Evolutionary conservation across 2,888 invertebrate species (phyloP), one percentile per base, ranked within the genome.

Genomic region (Baccha elongata): DNA sequence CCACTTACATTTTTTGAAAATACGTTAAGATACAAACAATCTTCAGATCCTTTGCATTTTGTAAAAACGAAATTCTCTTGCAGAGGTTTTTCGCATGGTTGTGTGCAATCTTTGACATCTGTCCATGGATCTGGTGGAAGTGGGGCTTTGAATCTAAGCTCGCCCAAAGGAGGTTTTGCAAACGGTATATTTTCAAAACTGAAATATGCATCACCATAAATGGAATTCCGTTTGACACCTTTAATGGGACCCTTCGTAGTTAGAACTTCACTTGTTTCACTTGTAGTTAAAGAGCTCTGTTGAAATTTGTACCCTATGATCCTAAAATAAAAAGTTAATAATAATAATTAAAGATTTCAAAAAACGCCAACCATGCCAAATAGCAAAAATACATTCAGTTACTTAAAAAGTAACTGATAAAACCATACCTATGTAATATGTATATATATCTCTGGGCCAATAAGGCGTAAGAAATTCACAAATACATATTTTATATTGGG

Each of bases 1-100:
- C n/a, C 15, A 40, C 65, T 69, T 85, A 86, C 86, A 26, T 86
- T 85, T 64, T 87, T 89, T 1, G 88, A 84, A 50, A 87, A 89
- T 1, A 92, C 90, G 86, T 92, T 92, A 1, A 92, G 85, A 85
- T 91, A 91, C 11, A 92, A 86, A 80, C 92, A 92, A 85, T 92
- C 92, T 85, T 93, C 92, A 10, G 88, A 87, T 3, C 92, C 92
- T 32, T 91, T 87, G 17, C 88, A 80, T 42, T 89, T 87, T 42
- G 88, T 85, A 23, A 87, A 76, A 1, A 89, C 80, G 2, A 87
- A 60, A 74, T 89, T 87, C 15, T 85, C 85, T 53, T 91, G 90
- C 26, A 88, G 73, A 26, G 88, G 89, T 50, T 87, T 84, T 7
- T 87, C 79, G 8, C 89, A 87, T 53, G 88, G 84, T 46, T 86